Conservation (phyloP, 2,113 vertebrate species). For the Taurulus bubalis region DNA sequence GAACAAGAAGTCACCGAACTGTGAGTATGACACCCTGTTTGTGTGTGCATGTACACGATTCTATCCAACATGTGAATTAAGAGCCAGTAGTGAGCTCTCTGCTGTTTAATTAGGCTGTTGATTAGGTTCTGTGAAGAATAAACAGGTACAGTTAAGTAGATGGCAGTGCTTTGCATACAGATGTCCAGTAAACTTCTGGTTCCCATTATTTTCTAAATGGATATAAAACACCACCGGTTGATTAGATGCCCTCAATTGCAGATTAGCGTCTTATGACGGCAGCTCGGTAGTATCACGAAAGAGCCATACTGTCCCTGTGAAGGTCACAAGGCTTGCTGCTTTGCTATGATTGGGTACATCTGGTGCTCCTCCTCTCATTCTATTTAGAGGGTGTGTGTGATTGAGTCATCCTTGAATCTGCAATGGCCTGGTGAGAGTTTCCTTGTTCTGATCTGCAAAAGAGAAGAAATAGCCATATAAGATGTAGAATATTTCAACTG, state of each 20-base stretch:
- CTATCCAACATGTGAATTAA: neutral
- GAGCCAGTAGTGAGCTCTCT: neutral
- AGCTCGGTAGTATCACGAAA: constrained; percentile 9
- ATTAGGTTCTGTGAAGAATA: neutral
- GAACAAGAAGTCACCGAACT: constrained; percentile 98
- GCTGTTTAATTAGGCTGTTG: neutral
- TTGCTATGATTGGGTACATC: constrained; percentile 53
- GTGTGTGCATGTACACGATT: neutral
- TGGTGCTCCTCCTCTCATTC: constrained; percentile 60
- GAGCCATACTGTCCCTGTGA: constrained; percentile 36
- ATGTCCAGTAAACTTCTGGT: neutral
- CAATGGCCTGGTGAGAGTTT: constrained; percentile 24
- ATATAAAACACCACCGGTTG: neutral
- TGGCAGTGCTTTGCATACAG: neutral
- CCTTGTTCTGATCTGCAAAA: constrained; percentile 9
- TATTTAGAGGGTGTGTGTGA: constrained; percentile 64
- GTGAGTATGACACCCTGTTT: constrained; percentile 85
- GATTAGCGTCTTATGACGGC: neutral
- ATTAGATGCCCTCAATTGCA: neutral
- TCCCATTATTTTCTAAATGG: neutral
- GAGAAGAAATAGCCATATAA: neutral
- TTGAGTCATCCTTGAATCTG: constrained; percentile 65
- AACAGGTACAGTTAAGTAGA: neutral
- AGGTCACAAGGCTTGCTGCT: constrained; percentile 56
- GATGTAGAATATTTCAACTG: neutral